phyloP scores from a whole-genome alignment of 2,797 vertebrate species.

The Zonotrichia albicollis region DNA sequence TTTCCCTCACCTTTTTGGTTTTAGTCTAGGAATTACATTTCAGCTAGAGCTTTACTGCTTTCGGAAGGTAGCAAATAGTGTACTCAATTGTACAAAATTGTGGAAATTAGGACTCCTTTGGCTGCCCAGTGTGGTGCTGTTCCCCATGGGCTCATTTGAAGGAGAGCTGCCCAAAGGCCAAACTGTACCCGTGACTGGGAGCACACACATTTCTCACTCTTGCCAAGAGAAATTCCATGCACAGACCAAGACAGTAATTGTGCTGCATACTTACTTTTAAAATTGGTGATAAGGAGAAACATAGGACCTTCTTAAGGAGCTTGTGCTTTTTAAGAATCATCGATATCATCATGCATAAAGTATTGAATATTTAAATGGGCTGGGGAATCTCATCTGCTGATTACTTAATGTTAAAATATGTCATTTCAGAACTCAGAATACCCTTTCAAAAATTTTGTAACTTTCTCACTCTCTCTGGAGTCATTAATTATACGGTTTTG shows the following conservation, averaged over 20 bases:
- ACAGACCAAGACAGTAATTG: background rate
- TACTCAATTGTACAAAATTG: background rate
- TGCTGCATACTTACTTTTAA: background rate
- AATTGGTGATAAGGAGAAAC: slow-evolving; percentile 12
- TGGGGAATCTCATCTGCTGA: slow-evolving; percentile 51
- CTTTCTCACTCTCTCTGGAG: slow-evolving; percentile 61
- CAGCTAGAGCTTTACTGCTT: background rate
- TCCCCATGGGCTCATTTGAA: slow-evolving; percentile 12
- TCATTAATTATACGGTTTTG: slow-evolving; percentile 68
- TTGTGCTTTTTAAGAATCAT: slow-evolving; percentile 12
- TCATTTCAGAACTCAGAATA: slow-evolving; percentile 58
- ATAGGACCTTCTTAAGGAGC: background rate
- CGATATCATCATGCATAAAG: slow-evolving; percentile 24
- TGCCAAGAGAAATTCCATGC: slow-evolving; percentile 23
- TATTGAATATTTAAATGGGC: slow-evolving; percentile 59
- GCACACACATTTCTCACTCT: background rate
- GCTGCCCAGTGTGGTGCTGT: background rate
- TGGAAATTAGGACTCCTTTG: background rate
- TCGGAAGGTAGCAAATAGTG: background rate
- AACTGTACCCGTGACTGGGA: background rate
- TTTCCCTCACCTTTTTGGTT: background rate
- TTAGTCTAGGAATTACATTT: background rate
- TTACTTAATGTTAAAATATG: slow-evolving; percentile 57
- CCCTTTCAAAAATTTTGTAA: slow-evolving; percentile 64
- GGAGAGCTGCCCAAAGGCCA: slow-evolving; percentile 17